Percentiles rank a stretch among this genome's conserved stretches.
These are phyloP conservation scores for Gnathonemus echidnorhynchus DNA, from an alignment of 2,113 vertebrate species.

Conservation along the genomic window DNA sequence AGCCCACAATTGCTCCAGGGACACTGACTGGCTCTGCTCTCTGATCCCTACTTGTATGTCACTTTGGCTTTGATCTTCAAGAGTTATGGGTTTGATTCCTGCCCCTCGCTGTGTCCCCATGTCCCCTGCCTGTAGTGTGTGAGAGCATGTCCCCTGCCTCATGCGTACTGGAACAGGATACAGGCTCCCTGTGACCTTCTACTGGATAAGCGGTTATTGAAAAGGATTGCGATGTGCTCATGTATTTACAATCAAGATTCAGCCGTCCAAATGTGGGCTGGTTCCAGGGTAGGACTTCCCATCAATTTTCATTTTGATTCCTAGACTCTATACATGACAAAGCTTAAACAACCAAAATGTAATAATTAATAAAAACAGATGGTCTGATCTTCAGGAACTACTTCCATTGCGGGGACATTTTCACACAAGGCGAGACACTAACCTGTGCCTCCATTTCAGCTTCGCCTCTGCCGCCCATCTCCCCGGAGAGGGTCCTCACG, in stretches of 20 bases:
- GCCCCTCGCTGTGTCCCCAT: neutral
- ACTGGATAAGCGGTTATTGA: neutral
- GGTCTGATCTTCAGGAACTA: neutral
- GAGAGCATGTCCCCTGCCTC: neutral
- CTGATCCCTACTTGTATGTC: neutral
- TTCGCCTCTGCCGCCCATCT: constrained; percentile 43
- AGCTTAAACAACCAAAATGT: neutral
- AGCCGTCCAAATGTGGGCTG: neutral
- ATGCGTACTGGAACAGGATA: neutral
- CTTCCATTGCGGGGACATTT: neutral
- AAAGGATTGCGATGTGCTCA: neutral
- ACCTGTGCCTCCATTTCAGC: constrained; percentile 60
- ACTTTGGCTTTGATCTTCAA: neutral
- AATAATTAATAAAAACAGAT: neutral
- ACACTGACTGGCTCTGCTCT: neutral
- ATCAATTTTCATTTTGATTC: neutral
- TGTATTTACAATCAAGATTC: neutral
- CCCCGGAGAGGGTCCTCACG: constrained; percentile 69
- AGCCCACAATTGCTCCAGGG: neutral
- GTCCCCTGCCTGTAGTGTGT: neutral
- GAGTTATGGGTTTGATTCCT: neutral
- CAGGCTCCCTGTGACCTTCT: neutral
- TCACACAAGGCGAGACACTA: constrained; percentile 10
- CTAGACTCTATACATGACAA: neutral
- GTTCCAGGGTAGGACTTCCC: neutral